Evolutionary conservation across 2,888 invertebrate species (phyloP), one percentile per base, ranked within the genome.

Genomic region (Xestia rhomboidea): DNA sequence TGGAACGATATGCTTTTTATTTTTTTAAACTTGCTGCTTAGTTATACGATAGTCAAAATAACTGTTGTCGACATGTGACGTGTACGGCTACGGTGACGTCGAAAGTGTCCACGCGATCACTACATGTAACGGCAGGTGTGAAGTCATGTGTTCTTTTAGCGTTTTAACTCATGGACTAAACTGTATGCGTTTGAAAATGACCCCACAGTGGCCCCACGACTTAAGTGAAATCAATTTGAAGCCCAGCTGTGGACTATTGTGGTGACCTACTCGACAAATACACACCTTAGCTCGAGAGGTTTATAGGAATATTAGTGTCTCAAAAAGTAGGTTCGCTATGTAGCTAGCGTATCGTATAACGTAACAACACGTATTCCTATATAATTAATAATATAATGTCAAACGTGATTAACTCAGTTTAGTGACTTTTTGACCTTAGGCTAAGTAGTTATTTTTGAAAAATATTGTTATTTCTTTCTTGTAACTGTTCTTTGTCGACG

Each of bases 391-490:
- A 64, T 71, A 68, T 46, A 67, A 60, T 75, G 77, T 84, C 82
- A 84, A 85, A 70, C 38, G 75, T 82, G 76, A 85, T 84, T 84
- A 77, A 76, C 66, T 70, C 81, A 82, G 76, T 87, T 86, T 86
- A 82, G 73, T 79, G 73, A 86, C 75, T 46, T 76, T 76, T 78
- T 84, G 88, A 86, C 76, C 46, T 64, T 87, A 88, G 88, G 76
- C 57, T 87, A 87, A 88, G 88, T 81, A 84, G 83, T 84, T 85
- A 84, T 85, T 85, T 82, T 78, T 78, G 67, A 73, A 83, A 86
- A 79, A 75, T 88, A 75, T 86, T 83, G 77, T 88, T 87, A 76
- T 83, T 54, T 62, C 38, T 62, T 74, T 78, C 64, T 77, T 68
- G 13, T 57, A 76, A 69, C 51, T 73, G 51, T 83, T 81, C 38